Conservation (phyloP, 2,888 invertebrate genomes). For the Temnothorax rugatulus region DNA sequence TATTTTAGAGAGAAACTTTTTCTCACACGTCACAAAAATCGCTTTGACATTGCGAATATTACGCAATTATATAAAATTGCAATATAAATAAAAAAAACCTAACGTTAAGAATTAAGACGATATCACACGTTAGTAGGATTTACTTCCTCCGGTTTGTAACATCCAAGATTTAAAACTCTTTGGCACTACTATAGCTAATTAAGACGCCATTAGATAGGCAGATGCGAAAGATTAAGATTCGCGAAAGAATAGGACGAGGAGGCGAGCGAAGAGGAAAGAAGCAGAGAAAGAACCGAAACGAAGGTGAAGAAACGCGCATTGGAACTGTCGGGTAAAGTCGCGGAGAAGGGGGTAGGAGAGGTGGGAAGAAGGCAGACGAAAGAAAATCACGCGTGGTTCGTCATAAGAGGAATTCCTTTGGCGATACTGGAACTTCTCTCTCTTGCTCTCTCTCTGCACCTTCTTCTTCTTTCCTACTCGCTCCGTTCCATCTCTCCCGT, state of each 20-base stretch:
- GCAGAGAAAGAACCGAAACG: slow-evolving; percentile 64
- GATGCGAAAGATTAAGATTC: slow-evolving; percentile 53
- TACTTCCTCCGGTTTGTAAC: background rate
- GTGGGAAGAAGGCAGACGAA: slow-evolving; percentile 69
- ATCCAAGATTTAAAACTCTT: slow-evolving; percentile 17
- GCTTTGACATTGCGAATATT: background rate
- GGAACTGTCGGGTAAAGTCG: slow-evolving; percentile 67
- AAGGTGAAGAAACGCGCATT: slow-evolving; percentile 72
- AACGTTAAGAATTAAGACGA: background rate
- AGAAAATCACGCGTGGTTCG: slow-evolving; percentile 85
- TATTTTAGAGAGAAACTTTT: too few species aligned
- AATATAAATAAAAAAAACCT: background rate
- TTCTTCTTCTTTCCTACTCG: slow-evolving; percentile 58
- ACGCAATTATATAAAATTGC: background rate
- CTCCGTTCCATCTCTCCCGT: slow-evolving; percentile 65
- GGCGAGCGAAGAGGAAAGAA: slow-evolving; percentile 25
- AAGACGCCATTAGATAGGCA: slow-evolving; percentile 53
- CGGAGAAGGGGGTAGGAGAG: slow-evolving; percentile 13
- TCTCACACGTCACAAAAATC: background rate
- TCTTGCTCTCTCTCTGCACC: slow-evolving; percentile 56
- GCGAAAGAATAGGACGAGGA: slow-evolving; percentile 45
- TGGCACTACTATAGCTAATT: slow-evolving; percentile 48
- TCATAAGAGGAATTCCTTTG: slow-evolving; percentile 86
- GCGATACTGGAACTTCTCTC: slow-evolving; percentile 79
- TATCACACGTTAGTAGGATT: background rate